A percentile compares a stretch with the other conserved stretches of the same genome.
Evolutionary conservation across 1,140 invertebrate genomes (phyloP).

Genomic region (Cydia splendana): DNA sequence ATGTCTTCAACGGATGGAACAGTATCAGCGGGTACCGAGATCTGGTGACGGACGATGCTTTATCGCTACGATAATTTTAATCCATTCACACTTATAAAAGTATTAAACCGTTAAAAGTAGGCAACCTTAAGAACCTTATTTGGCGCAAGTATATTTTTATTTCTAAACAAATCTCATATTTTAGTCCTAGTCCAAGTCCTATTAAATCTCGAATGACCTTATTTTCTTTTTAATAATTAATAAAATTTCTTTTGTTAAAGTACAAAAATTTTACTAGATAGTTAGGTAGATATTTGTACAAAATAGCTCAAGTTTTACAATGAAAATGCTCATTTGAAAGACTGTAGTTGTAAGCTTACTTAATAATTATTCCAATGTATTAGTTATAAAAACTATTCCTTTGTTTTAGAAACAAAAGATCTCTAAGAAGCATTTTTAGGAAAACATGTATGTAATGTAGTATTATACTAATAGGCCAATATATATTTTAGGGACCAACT

Average conservation of each 20-base stretch:
- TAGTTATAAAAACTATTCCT: not conserved
- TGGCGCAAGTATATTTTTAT: no score
- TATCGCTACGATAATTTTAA: no score
- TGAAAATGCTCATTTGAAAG: slow-evolving; percentile 25
- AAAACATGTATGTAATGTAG: not conserved
- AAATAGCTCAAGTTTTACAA: slow-evolving; percentile 11
- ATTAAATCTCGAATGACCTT: no score
- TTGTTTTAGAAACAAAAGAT: slow-evolving; percentile 26
- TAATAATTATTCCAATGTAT: not conserved
- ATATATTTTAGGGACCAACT: slow-evolving; percentile 7
- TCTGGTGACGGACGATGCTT: no score
- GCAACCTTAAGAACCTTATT: no score
- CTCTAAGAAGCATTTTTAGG: slow-evolving; percentile 8
- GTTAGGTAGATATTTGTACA: not conserved
- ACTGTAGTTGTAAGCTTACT: not conserved
- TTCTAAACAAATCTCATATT: no score
- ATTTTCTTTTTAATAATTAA: not conserved
- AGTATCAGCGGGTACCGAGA: no score
- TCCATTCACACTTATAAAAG: no score
- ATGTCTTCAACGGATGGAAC: no score
- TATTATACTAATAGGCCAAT: not conserved
- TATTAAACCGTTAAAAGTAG: no score
- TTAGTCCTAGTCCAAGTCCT: no score
- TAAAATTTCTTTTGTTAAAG: not conserved
- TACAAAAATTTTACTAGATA: not conserved